Evolutionary conservation across 2,797 vertebrate species (phyloP), one percentile per base, ranked within the genome.

Genomic region (Scolopax rusticola): DNA sequence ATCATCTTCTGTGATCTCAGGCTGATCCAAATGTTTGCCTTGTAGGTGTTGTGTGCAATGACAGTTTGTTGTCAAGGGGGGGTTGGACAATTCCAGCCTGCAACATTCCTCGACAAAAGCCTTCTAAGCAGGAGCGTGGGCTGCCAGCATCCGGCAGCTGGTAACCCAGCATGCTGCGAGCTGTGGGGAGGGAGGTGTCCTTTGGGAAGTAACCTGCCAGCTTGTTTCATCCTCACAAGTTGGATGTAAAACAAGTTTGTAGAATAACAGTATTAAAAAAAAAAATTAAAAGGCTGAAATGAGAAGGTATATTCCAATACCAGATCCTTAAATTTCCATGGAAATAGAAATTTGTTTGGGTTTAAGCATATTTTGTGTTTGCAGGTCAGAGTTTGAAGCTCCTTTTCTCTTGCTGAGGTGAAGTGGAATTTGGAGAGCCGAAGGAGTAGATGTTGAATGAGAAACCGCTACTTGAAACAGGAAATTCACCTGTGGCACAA

Each of bases 81-180:
- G 3, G 54, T 54, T 48, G 68, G 50, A 47, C 41, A 64, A 19
- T 85, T 86, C n/a, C 65, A 94, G 5, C 24, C 16, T 43, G 77
- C 67, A 77, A 63, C 21, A 15, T 95, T 96, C 84, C 64, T 97
- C 9, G 6, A n/a, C 3, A 7, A 95, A 86, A 97, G 65, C 78
- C 67, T 54, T 63, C 63, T 40, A 21, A 69, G 84, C 1, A 6
- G 2, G 19, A 84, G 87, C 87, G 61, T 59, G 85, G 88, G 89
- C 64, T 79, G 61, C 84, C 84, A 93, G 86, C 56, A 67, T 74
- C 78, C 28, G 53, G 64, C 8, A 53, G 80, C 92, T 94, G 84
- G 80, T 92, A 75, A 91, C 93, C 81, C 74, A 67, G 80, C 8
- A 7, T 28, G 40, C 82, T 89, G 83, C 0, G 10, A 70, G 59